phyloP scores from a whole-genome alignment of 1,140 invertebrate species.

The Liolophura sinensis region DNA sequence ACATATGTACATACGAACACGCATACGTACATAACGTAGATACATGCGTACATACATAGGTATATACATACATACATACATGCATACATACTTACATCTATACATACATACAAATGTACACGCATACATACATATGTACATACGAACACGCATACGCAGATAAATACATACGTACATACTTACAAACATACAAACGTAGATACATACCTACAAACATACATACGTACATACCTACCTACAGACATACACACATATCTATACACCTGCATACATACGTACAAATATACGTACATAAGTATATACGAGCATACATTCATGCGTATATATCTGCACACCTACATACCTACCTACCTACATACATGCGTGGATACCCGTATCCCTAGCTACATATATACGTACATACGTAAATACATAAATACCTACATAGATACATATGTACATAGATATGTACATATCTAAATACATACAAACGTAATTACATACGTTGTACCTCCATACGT shows the following conservation, averaged over 20 bases:
- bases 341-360: too few species aligned
- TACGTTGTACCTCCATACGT: too few species aligned
- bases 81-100: conserved; percentile 1
- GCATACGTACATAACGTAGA: conserved; percentile 3
- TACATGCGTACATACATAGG: neutral
- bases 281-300: conserved; percentile 6
- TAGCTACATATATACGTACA: too few species aligned
- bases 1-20: conserved; percentile 3
- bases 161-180: neutral
- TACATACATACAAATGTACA: conserved; percentile 2
- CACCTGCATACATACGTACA: conserved; percentile 6
- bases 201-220: conserved; percentile 9
- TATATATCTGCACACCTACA: too few species aligned
- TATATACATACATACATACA: conserved; percentile 6
- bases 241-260: conserved; percentile 7
- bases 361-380: too few species aligned
- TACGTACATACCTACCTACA: conserved; percentile 9
- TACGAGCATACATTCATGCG: neutral
- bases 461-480: too few species aligned
- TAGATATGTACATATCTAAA: too few species aligned
- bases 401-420: too few species aligned
- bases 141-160: conserved; percentile 1
- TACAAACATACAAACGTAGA: neutral
- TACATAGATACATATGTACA: too few species aligned
- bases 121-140: neutral